Conservation (phyloP, 2,113 vertebrate species). For the Athene noctua region DNA sequence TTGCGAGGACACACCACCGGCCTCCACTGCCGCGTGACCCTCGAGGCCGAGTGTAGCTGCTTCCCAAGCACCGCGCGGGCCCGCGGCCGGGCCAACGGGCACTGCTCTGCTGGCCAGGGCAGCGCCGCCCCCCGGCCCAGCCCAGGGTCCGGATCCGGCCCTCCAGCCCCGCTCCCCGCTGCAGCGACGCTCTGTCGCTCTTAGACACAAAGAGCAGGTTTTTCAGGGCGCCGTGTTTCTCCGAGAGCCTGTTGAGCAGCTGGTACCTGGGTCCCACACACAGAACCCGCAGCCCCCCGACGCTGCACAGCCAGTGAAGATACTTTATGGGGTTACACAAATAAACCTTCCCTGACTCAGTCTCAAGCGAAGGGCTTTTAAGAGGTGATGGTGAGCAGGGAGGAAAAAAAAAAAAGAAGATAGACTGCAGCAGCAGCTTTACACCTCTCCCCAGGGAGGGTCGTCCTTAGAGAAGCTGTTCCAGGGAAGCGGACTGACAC, state of each 20-base stretch:
- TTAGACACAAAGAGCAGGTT: fast-evolving
- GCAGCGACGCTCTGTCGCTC: fast-evolving
- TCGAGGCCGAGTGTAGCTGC: too few species aligned
- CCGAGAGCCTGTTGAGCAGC: fast-evolving
- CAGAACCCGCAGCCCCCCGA: not conserved
- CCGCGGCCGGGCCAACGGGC: not conserved
- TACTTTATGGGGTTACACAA: not conserved
- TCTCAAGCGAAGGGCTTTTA: not conserved
- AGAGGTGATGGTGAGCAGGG: not conserved
- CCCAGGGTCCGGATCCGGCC: not conserved
- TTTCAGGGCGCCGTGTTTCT: not conserved
- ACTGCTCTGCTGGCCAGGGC: too few species aligned
- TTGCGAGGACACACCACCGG: fast-evolving
- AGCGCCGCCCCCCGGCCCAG: not conserved
- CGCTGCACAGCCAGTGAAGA: not conserved
- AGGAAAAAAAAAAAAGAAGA: not conserved
- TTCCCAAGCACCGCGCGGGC: not conserved
- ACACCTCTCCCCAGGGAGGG: not conserved
- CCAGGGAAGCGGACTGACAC: not conserved
- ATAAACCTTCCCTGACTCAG: not conserved
- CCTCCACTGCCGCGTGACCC: not conserved
- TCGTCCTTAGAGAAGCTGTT: constrained; percentile 8
- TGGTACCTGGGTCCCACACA: not conserved
- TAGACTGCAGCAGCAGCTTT: not conserved
- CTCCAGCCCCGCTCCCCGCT: not conserved